Base-by-base conservation (phyloP, 2,113 vertebrate genomes). In the Stegostoma tigrinum region DNA sequence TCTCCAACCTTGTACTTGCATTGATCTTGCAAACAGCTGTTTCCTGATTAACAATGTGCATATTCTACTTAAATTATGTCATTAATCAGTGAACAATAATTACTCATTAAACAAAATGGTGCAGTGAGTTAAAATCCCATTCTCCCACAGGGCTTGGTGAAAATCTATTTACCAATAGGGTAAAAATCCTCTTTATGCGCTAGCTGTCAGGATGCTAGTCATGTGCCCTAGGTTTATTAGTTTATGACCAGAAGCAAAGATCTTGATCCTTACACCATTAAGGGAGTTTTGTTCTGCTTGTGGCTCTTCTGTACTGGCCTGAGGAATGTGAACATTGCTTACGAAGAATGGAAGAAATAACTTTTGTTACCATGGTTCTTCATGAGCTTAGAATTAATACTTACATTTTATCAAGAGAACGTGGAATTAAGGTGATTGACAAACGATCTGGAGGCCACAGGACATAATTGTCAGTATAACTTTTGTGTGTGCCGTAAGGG, bases 1-100 rank as follows among this genome's bases (percentile, higher is more conserved):
- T 87, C 85, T 87, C 85, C 7, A 12, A 48, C 48, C 45, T 87
- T 87, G 48, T 45, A 87, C 2, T 87, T 52, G 85, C 27, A 87
- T 87, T 87, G 48, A 87, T 87, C 85, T 52, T 52, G 10, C 23
- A 24, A 83, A 87, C 48, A 87, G 45, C 45, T 52, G 42, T 45
- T 52, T 87, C 45, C 48, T 86, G 83, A 86, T 52, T 86, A 86
- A 86, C 45, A 86, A 27, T 0, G 10, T 87, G 85, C 48, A 52
- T 83, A 83, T 7, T 83, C 85, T 52, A 23, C 23, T 30, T 52
- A 45, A 87, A 83, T 45, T 83, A 83, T 87, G 48, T 52, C 85
- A 87, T 52, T 52, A 87, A 87, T 87, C 85, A 87, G 42, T 87
- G 45, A 87, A 48, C 85, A 87, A 87, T 87, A 87, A 52, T 87